Percentiles rank a stretch among this genome's conserved stretches.
Evolutionary conservation across 2,113 vertebrate genomes (phyloP).

Genomic region (Mionectes macconnelli): DNA sequence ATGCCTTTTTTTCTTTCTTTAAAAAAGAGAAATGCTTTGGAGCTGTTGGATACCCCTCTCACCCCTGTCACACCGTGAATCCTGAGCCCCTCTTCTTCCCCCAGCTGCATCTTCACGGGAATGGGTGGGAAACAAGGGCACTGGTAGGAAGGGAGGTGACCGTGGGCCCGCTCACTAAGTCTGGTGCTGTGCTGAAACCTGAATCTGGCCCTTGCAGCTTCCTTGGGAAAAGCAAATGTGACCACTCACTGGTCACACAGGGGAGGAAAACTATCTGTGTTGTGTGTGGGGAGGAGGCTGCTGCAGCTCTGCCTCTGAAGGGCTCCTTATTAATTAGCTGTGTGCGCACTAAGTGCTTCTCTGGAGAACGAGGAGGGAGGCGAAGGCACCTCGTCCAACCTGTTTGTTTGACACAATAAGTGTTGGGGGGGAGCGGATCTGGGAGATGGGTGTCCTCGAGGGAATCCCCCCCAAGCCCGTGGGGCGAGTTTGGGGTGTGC

Average conservation of each 20-base stretch:
- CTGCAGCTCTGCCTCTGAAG: background rate
- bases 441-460: background rate
- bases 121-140: background rate
- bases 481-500: background rate
- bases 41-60: no score
- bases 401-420: no score
- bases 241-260: background rate
- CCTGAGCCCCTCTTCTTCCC: background rate
- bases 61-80: background rate
- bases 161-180: background rate
- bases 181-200: background rate
- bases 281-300: background rate
- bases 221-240: background rate
- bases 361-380: background rate
- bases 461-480: background rate
- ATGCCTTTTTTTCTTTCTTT: no score
- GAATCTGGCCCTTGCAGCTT: background rate
- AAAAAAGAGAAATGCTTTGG: background rate
- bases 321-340: background rate
- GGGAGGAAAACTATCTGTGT: background rate
- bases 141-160: background rate
- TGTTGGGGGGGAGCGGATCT: background rate
- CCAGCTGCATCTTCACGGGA: background rate
- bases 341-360: background rate
- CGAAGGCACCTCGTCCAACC: background rate